Conservation (phyloP, 2,797 vertebrate species). For the Hydrophis major region DNA sequence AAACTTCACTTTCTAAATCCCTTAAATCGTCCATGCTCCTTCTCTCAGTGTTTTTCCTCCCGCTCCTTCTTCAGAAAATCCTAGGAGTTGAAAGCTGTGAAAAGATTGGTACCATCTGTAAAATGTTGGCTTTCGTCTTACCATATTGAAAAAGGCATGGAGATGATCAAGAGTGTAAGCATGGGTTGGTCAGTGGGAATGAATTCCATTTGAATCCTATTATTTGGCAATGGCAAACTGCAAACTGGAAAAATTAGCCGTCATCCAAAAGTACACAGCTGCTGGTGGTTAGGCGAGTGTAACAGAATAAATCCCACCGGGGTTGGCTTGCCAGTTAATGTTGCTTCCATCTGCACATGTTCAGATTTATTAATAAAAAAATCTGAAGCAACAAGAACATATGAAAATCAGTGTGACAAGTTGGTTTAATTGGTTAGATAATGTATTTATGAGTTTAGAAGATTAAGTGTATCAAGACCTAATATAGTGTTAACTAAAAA, state of each 20-base stretch:
- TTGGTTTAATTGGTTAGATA: background rate
- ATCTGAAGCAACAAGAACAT: background rate
- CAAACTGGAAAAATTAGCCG: background rate
- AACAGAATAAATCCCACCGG: background rate
- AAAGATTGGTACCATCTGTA: background rate
- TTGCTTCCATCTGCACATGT: background rate
- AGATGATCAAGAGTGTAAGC: background rate
- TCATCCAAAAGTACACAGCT: background rate
- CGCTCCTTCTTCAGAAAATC: background rate
- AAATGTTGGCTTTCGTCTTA: background rate
- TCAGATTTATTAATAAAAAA: background rate
- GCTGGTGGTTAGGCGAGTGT: background rate
- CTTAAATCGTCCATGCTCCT: background rate
- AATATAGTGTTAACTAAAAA: background rate
- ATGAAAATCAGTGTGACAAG: background rate
- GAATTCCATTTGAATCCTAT: background rate
- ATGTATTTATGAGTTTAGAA: background rate
- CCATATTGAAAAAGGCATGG: background rate
- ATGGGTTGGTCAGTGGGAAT: background rate
- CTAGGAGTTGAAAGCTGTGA: background rate
- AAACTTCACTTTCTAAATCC: background rate
- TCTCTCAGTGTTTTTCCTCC: background rate
- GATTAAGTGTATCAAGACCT: background rate
- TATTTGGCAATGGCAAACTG: background rate
- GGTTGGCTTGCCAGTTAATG: background rate